Percentiles rank a stretch among this genome's conserved stretches.
Conservation (phyloP, 2,888 invertebrate genomes). For the Linyphia triangularis region DNA sequence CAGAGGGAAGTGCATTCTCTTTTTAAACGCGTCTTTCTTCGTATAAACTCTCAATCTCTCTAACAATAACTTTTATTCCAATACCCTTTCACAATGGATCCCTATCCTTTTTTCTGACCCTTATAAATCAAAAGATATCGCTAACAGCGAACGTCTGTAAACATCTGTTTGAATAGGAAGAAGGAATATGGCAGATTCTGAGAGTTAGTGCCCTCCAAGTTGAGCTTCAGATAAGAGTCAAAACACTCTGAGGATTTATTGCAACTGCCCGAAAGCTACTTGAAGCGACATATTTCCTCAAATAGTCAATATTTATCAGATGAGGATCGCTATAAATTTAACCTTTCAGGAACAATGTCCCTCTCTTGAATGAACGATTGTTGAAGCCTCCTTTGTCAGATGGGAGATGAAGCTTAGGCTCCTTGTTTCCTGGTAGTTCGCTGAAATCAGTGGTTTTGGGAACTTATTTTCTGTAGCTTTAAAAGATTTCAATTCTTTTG, state of each 20-base stretch:
- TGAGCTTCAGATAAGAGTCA: slow-evolving; percentile 32
- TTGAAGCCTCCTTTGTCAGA: neutral
- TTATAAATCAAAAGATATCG: slow-evolving; percentile 60
- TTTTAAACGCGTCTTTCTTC: neutral
- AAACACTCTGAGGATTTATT: slow-evolving; percentile 40
- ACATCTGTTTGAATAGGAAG: slow-evolving; percentile 19
- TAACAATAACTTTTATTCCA: slow-evolving; percentile 8
- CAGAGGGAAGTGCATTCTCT: neutral
- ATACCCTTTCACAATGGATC: slow-evolving; percentile 21
- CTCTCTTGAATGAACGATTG: neutral
- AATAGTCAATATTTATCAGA: slow-evolving; percentile 61
- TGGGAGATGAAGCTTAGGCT: neutral
- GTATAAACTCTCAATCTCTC: slow-evolving; percentile 15
- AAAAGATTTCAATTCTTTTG: too few relatives aligned
- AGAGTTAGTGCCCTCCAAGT: neutral
- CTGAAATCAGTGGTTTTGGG: neutral
- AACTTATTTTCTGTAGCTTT: too few relatives aligned
- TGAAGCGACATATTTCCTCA: slow-evolving; percentile 44
- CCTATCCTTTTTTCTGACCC: slow-evolving; percentile 11
- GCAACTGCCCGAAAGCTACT: slow-evolving; percentile 28
- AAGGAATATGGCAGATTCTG: neutral
- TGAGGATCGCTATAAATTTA: slow-evolving; percentile 54
- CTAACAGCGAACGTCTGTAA: slow-evolving; percentile 45
- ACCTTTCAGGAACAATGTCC: slow-evolving; percentile 26
- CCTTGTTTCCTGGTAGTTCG: neutral